A percentile compares a stretch with the other conserved stretches of the same genome.
phyloP scores from a whole-genome alignment of 2,888 invertebrate species.

The Polydrusus tereticollis region DNA sequence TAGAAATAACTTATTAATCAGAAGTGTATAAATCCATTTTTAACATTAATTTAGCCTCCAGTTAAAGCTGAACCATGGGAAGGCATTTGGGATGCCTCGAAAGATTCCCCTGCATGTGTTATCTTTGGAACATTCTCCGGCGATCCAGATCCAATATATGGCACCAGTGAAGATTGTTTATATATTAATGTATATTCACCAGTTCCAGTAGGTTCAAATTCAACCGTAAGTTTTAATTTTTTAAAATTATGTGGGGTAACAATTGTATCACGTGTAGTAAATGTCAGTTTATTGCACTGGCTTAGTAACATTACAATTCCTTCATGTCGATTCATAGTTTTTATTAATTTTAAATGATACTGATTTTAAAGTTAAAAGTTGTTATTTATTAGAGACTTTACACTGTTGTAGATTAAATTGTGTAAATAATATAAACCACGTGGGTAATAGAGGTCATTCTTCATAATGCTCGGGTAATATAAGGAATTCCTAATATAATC shows the following conservation, averaged over 20 bases:
- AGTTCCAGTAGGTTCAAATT: slow-evolving; percentile 14
- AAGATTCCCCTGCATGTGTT: slow-evolving; percentile 44
- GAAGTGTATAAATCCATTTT: neutral
- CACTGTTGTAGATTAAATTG: too few relatives aligned
- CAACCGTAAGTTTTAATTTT: neutral
- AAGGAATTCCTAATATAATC: too few relatives aligned
- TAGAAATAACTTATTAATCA: slow-evolving; percentile 22
- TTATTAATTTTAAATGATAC: too few relatives aligned
- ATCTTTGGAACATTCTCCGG: slow-evolving; percentile 40
- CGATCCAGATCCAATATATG: slow-evolving; percentile 33
- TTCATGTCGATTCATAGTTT: too few relatives aligned
- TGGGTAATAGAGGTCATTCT: too few relatives aligned
- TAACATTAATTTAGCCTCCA: slow-evolving; percentile 31
- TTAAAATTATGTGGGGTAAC: neutral
- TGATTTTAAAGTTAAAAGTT: too few relatives aligned
- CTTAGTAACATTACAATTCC: too few relatives aligned
- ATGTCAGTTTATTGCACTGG: too few relatives aligned
- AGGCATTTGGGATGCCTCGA: slow-evolving; percentile 45
- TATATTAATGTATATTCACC: slow-evolving; percentile 52
- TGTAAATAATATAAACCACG: too few relatives aligned
- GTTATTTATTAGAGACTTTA: too few relatives aligned
- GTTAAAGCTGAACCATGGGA: slow-evolving; percentile 47
- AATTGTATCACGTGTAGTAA: neutral
- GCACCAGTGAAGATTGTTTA: slow-evolving; percentile 50
- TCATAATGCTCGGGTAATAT: too few relatives aligned